Conservation (phyloP, 1,140 invertebrate genomes). For the Cotesia typhae region DNA sequence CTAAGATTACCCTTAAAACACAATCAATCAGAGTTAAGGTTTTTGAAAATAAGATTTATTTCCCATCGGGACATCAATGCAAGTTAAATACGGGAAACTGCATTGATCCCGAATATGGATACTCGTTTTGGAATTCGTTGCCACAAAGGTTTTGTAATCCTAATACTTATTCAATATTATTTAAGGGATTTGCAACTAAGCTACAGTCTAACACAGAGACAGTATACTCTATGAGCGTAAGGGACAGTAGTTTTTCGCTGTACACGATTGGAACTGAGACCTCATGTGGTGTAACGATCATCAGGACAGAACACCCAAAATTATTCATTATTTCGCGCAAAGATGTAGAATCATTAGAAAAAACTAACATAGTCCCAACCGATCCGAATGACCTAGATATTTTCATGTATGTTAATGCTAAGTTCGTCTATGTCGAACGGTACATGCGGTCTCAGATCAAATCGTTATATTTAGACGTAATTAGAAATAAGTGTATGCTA, state of each 20-base stretch:
- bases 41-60: slow-evolving; percentile 29
- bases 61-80: slow-evolving; percentile 26
- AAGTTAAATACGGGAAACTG: slow-evolving; percentile 31
- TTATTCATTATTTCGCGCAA: slow-evolving; percentile 40
- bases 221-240: slow-evolving; percentile 31
- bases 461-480: slow-evolving; percentile 26
- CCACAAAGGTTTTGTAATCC: slow-evolving; percentile 23
- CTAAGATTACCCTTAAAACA: no score
- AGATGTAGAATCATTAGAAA: slow-evolving; percentile 12
- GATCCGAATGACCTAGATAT: slow-evolving; percentile 36
- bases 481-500: slow-evolving; percentile 18
- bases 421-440: slow-evolving; percentile 20
- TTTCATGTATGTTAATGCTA: slow-evolving; percentile 16
- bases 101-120: slow-evolving; percentile 33
- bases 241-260: slow-evolving; percentile 35
- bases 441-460: slow-evolving; percentile 21
- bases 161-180: slow-evolving; percentile 32
- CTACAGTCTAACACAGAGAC: slow-evolving; percentile 10
- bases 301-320: slow-evolving; percentile 42
- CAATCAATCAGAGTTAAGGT: slow-evolving; percentile 21
- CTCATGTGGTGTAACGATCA: slow-evolving; percentile 31
- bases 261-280: not conserved
- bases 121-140: slow-evolving; percentile 37
- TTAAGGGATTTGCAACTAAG: slow-evolving; percentile 33
- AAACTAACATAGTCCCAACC: slow-evolving; percentile 31